Percentiles rank a stretch among this genome's conserved stretches.
phyloP scores from a whole-genome alignment of 2,888 invertebrate species.

The Troilus luridus region DNA sequence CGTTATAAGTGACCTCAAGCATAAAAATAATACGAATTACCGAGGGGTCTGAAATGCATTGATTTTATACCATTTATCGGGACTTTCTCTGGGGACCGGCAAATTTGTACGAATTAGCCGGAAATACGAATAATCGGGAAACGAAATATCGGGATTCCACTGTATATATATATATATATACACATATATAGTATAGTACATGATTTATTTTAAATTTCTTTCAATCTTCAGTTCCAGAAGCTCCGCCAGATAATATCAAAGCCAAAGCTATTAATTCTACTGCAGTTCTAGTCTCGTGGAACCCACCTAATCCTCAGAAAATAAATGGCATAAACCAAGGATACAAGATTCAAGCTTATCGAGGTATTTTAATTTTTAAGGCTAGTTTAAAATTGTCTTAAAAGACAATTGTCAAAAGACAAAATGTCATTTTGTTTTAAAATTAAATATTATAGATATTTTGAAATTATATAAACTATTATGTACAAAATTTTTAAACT shows the following conservation, averaged over 20 bases:
- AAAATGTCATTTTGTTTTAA: not conserved
- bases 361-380: conserved; percentile 53
- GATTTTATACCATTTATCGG: too few relatives aligned
- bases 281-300: conserved; percentile 87
- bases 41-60: too few relatives aligned
- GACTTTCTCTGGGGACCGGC: too few relatives aligned
- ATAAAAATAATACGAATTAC: too few relatives aligned
- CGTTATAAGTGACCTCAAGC: too few relatives aligned
- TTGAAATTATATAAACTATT: not conserved
- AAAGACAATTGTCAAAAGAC: too few relatives aligned
- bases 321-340: conserved; percentile 99
- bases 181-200: too few relatives aligned
- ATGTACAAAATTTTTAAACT: not conserved
- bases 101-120: too few relatives aligned
- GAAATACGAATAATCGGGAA: too few relatives aligned
- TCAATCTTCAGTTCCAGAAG: conserved; percentile 80
- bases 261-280: conserved; percentile 90
- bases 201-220: conserved; percentile 21
- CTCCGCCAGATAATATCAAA: conserved; percentile 86
- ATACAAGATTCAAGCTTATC: conserved; percentile 87
- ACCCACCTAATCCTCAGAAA: conserved; percentile 96
- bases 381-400: too few relatives aligned
- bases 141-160: too few relatives aligned
- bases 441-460: not conserved
- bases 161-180: too few relatives aligned